A percentile compares a stretch with the other conserved stretches of the same genome.
These are phyloP conservation scores for Rhadinocentrus ornatus DNA, from an alignment of 2,797 vertebrate genomes.

Conservation along the genomic window DNA sequence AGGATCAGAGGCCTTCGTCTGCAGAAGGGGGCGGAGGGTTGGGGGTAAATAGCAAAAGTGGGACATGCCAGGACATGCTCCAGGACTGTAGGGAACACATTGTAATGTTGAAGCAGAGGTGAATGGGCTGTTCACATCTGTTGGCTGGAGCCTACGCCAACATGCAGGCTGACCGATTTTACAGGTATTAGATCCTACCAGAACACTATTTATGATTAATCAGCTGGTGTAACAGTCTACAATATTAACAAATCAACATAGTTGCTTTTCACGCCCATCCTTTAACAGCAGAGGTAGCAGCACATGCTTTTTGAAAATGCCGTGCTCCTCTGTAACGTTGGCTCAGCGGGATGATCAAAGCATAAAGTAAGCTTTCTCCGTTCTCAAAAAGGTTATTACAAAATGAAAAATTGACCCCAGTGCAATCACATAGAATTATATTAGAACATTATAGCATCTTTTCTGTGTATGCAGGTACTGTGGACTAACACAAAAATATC, in stretches of 20 bases:
- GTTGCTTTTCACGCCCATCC: neutral
- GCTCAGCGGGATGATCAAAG: constrained; percentile 2
- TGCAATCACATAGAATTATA: neutral
- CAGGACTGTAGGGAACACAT: constrained; percentile 48
- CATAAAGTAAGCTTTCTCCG: neutral
- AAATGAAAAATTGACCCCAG: too few species aligned
- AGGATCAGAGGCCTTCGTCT: constrained; percentile 61
- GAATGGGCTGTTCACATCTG: constrained; percentile 62
- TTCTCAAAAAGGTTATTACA: neutral
- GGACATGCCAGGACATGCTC: constrained; percentile 79
- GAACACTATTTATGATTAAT: constrained; percentile 20
- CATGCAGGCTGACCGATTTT: constrained; percentile 34
- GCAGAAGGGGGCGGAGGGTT: constrained; percentile 33
- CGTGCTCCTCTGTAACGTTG: neutral
- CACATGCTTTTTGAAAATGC: neutral
- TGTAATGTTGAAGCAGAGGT: constrained; percentile 55
- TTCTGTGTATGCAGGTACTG: neutral
- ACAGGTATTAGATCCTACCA: constrained; percentile 6
- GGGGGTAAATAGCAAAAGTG: constrained; percentile 66
- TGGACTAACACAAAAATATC: neutral
- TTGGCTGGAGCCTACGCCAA: constrained; percentile 51
- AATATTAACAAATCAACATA: neutral
- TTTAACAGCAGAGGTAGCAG: neutral
- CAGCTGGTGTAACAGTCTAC: constrained; percentile 1
- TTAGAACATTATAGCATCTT: too few species aligned